Conservation (phyloP, 2,797 vertebrate genomes). For the Stomatorhinus walkeri region DNA sequence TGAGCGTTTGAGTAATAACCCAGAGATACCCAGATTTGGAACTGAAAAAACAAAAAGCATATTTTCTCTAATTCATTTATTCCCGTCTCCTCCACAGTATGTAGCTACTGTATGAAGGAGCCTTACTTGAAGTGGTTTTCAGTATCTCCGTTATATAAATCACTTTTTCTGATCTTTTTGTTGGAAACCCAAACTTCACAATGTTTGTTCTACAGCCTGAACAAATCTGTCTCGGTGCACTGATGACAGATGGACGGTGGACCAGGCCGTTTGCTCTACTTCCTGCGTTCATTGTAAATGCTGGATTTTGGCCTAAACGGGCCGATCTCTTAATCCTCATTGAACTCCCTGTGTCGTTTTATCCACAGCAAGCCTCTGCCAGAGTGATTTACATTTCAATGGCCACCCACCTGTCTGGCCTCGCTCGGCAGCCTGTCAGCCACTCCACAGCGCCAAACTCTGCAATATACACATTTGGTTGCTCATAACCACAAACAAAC, state of each 20-base stretch:
- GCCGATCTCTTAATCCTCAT: not conserved
- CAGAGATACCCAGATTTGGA: slow-evolving; percentile 28
- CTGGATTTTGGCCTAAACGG: not conserved
- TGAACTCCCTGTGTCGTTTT: not conserved
- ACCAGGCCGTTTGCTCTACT: not conserved
- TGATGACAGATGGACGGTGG: not conserved
- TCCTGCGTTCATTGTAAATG: not conserved
- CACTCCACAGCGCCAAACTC: not conserved
- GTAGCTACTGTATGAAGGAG: not conserved
- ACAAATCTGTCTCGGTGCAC: not conserved
- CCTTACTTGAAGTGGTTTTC: not conserved
- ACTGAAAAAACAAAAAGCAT: not conserved
- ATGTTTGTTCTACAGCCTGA: not conserved
- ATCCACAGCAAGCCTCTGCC: not conserved
- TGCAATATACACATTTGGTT: not conserved
- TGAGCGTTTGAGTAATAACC: slow-evolving; percentile 40
- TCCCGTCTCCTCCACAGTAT: not conserved
- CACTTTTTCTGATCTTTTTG: not conserved
- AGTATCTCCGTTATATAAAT: not conserved
- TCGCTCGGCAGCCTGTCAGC: not conserved
- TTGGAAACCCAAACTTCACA: slow-evolving; percentile 2
- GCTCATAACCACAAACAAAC: not conserved
- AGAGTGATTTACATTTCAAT: not conserved
- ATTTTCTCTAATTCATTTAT: not conserved
- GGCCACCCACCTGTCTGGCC: not conserved